Conservation (phyloP, 1,140 invertebrate genomes). For the Drosophila tsacasi region DNA sequence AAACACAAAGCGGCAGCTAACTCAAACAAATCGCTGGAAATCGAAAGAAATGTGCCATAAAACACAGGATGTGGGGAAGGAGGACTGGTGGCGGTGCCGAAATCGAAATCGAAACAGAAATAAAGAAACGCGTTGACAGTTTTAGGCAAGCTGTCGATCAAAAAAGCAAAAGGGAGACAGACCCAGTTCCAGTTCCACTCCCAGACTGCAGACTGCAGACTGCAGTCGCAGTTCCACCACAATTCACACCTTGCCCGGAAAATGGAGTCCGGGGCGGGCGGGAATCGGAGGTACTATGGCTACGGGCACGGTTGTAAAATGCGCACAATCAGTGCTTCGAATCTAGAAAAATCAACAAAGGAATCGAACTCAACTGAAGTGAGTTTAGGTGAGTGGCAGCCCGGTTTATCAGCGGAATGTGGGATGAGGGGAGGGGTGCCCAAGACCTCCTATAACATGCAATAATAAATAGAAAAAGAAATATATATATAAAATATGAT, state of each 20-base stretch:
- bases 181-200: conserved; percentile 48
- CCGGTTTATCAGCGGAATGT: conserved; percentile 48
- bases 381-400: conserved; percentile 52
- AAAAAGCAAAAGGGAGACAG: conserved; percentile 50
- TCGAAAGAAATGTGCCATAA: conserved; percentile 76
- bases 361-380: conserved; percentile 70
- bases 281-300: conserved; percentile 4
- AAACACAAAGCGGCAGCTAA: conserved; percentile 57
- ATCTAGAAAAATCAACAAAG: conserved; percentile 82
- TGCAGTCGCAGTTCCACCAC: conserved; percentile 25
- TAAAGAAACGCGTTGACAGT: conserved; percentile 76
- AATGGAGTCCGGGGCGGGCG: not conserved
- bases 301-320: conserved; percentile 68
- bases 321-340: conserved; percentile 78
- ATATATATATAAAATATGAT: conserved; percentile 36
- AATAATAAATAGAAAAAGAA: conserved; percentile 58
- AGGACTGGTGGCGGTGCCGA: conserved; percentile 8
- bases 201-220: conserved; percentile 19
- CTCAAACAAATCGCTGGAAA: conserved; percentile 77
- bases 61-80: conserved; percentile 45
- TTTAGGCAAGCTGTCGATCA: conserved; percentile 83
- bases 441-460: conserved; percentile 44
- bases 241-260: conserved; percentile 68
- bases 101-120: conserved; percentile 40
- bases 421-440: conserved; percentile 14